Percentiles rank a stretch among this genome's conserved stretches.
Evolutionary conservation across 2,797 vertebrate genomes (phyloP).

Genomic region (Threskiornis aethiopicus): DNA sequence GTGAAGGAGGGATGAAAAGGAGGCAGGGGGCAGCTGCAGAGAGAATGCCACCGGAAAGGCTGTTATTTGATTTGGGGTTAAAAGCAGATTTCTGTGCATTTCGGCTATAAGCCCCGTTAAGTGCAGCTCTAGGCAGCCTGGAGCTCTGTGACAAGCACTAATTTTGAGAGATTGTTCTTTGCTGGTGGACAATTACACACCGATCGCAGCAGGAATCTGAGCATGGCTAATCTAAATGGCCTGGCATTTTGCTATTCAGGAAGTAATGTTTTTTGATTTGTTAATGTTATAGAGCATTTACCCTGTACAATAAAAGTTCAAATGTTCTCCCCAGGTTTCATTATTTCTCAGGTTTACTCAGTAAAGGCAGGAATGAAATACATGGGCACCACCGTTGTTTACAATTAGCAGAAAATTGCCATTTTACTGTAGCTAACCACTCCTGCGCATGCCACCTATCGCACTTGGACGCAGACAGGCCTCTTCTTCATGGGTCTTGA

Average conservation of each 20-base stretch:
- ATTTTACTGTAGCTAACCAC: neutral
- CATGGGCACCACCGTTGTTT: neutral
- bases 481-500: neutral
- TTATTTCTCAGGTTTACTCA: conserved; percentile 30
- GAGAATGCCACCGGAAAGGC: neutral
- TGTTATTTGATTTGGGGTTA: conserved; percentile 22
- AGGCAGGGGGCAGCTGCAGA: neutral
- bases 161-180: conserved; percentile 66
- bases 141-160: conserved; percentile 51
- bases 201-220: conserved; percentile 43
- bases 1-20: neutral
- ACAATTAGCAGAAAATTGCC: neutral
- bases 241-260: conserved; percentile 38
- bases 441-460: neutral
- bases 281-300: conserved; percentile 62
- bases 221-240: conserved; percentile 57
- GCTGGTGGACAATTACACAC: conserved; percentile 62
- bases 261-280: conserved; percentile 51
- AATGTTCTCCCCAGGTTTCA: conserved; percentile 6
- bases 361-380: neutral
- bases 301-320: conserved; percentile 24
- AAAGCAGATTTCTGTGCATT: conserved; percentile 2
- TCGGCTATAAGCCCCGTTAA: neutral
- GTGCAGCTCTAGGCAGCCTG: conserved; percentile 29
- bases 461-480: neutral